Evolutionary conservation across 2,888 invertebrate species (phyloP), one percentile per base, ranked within the genome.

Genomic region (Minunthozetes semirufus): DNA sequence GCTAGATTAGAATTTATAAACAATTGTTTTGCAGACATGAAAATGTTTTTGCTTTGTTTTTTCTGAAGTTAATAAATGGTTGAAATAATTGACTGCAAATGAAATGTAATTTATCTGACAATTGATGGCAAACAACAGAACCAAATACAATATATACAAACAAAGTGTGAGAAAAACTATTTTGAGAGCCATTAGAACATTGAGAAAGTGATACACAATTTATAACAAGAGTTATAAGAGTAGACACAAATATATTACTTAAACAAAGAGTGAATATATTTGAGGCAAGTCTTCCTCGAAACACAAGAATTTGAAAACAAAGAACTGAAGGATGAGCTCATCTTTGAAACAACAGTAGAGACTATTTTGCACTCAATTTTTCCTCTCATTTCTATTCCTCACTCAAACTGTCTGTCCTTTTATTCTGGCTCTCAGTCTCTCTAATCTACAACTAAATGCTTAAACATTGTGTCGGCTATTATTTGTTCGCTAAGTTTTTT

Each of bases 401-500:
- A 17, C 48, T 48, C 48, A 17, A 48, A 13, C 5, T 48, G 48
- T 33, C 33, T 33, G 33, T 33, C 33, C 33, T 33, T 33, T 33
- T 33, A 33, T 33, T 33, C 9, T 33, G 9, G 5, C 9, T 9
- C 33, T 33, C 33, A n/a, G 5, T 33, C 5, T 33, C 33, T 33
- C 9, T 33, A 33, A 33, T 33, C 33, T 33, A 50, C 50, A 50
- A n/a, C n/a, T 50, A 50, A 50, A 50, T 50, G 15, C n/a, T 56
- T 29, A 27, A 59, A 59, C 59, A 19, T 22, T 59, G 19, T 59
- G 59, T 59, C 27, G 59, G 13, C 59, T 19, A 59, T 59, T 59
- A 59, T 59, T 59, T 59, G 59, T 59, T 59, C 25, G 11, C 59
- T 29, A 59, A 50, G 50, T 50, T 50, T 50, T 50, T n/a, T n/a